Conservation (phyloP, 2,888 invertebrate species). For the Uloborus plumipes region DNA sequence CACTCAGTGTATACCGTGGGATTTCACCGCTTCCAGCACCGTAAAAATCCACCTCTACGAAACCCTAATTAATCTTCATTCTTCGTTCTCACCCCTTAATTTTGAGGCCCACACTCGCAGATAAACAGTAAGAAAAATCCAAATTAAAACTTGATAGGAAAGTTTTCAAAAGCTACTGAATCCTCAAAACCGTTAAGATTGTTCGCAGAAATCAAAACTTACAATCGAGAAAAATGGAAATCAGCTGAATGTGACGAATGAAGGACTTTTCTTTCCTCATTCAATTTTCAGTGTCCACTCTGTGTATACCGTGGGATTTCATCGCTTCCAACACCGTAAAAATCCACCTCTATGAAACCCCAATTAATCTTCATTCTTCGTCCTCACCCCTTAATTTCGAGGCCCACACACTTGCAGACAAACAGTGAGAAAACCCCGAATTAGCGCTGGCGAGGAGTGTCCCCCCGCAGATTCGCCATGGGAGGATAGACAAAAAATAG, state of each 20-base stretch:
- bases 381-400: conserved; percentile 5
- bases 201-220: too few species aligned
- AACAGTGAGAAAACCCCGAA: conserved; percentile 36
- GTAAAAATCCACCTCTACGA: conserved; percentile 17
- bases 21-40: background rate
- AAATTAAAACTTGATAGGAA: conserved; percentile 30
- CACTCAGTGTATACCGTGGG: too few species aligned
- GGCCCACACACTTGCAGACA: too few species aligned
- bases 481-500: conserved; percentile 37
- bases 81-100: conserved; percentile 12
- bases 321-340: background rate
- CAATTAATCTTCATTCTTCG: conserved; percentile 45
- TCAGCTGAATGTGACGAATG: too few species aligned
- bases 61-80: conserved; percentile 46
- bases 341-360: conserved; percentile 32
- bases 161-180: too few species aligned
- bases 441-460: conserved; percentile 27
- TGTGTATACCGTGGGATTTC: too few species aligned
- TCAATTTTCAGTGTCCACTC: too few species aligned
- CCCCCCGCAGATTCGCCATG: conserved; percentile 22
- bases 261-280: too few species aligned
- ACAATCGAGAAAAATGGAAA: too few species aligned
- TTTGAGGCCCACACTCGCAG: background rate
- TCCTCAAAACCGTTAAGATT: too few species aligned
- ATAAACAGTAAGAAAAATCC: conserved; percentile 17